Evolutionary conservation across 92 coral and sea anemone species (phyloP).

Genomic region (Siderastrea siderea): DNA sequence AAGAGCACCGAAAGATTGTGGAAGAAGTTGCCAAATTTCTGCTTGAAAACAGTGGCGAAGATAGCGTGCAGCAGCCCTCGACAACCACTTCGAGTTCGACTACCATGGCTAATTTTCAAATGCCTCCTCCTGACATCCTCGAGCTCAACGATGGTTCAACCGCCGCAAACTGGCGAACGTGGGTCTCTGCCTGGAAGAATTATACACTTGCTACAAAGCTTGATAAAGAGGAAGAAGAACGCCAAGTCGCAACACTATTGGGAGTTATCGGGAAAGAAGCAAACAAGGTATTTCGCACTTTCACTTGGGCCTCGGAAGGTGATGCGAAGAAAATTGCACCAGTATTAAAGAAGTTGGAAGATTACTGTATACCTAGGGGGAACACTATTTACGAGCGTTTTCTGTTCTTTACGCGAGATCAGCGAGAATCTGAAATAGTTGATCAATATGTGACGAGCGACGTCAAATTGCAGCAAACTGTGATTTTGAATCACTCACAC

Average conservation of each 20-base stretch:
- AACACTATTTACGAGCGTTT: conserved; percentile 37
- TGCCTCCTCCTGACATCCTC: conserved; percentile 50
- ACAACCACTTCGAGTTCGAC: background rate
- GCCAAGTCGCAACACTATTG: conserved; percentile 49
- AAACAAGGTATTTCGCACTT: conserved; percentile 49
- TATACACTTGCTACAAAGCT: conserved; percentile 23
- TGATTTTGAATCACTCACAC: conserved; percentile 7
- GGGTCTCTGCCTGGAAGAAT: background rate
- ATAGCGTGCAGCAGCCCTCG: no score
- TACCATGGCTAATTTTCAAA: conserved; percentile 58
- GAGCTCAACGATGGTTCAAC: background rate
- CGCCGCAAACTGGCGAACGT: conserved; percentile 11
- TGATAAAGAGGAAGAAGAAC: conserved; percentile 34
- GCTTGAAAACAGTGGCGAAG: no score
- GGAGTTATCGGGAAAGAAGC: conserved; percentile 55
- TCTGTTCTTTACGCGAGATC: conserved; percentile 22
- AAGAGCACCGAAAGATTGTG: no score
- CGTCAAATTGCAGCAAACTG: conserved; percentile 33
- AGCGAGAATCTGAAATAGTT: conserved; percentile 8
- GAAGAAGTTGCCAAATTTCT: no score
- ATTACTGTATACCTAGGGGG: background rate
- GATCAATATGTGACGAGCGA: conserved; percentile 30
- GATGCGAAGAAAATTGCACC: background rate
- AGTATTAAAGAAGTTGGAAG: conserved; percentile 5
- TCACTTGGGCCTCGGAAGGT: conserved; percentile 36